Conservation (phyloP, 2,888 invertebrate species). For the Hirtodrosophila cameraria region DNA sequence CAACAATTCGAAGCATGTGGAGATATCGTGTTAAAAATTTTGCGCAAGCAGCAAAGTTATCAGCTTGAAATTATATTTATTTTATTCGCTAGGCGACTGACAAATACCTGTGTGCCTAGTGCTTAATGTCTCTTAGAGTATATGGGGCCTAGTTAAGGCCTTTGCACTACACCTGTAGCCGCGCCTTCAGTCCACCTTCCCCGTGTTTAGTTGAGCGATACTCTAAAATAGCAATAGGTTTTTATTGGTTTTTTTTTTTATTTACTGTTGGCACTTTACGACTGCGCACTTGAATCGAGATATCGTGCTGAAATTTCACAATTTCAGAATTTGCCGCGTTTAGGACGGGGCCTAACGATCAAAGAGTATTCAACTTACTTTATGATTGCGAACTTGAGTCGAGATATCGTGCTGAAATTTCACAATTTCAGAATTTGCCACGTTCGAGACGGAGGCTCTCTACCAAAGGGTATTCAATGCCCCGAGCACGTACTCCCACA, state of each 20-base stretch:
- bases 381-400: conserved; percentile 55
- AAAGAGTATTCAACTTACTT: conserved; percentile 29
- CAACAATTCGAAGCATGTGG: conserved; percentile 27
- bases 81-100: conserved; percentile 41
- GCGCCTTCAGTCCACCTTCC: not conserved
- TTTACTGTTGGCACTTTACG: too few relatives aligned
- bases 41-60: conserved; percentile 70
- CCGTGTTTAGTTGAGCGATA: conserved; percentile 10
- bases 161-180: conserved; percentile 19
- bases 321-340: conserved; percentile 41
- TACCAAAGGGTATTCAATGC: conserved; percentile 23
- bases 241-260: too few relatives aligned
- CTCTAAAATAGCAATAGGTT: conserved; percentile 19
- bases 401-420: conserved; percentile 76
- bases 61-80: conserved; percentile 68
- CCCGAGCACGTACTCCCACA: conserved; percentile 62
- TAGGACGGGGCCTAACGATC: conserved; percentile 47
- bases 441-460: conserved; percentile 49
- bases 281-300: conserved; percentile 54
- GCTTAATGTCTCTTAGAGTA: conserved; percentile 22
- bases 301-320: conserved; percentile 76
- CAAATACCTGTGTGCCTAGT: conserved; percentile 9
- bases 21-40: conserved; percentile 72
- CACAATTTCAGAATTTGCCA: conserved; percentile 49
- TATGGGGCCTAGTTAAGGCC: conserved; percentile 29